Conservation (phyloP, 2,113 vertebrate genomes). For the Otolemur garnettii region DNA sequence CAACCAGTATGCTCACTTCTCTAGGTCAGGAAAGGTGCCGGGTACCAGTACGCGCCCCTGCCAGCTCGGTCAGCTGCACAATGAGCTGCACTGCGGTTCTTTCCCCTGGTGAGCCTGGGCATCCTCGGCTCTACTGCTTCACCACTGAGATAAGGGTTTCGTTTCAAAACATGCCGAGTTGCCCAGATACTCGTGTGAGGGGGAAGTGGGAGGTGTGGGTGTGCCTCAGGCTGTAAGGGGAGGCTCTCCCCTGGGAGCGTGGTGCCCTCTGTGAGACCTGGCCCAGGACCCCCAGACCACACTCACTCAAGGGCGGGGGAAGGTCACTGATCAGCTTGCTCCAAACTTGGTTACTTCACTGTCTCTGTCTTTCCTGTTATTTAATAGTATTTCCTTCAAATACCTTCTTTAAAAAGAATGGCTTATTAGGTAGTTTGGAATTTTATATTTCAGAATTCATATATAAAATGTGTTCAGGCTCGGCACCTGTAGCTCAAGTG, state of each 20-base stretch:
- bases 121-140: no score
- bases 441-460: not conserved
- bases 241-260: fast-evolving
- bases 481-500: no score
- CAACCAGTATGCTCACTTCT: fast-evolving
- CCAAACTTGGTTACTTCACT: not conserved
- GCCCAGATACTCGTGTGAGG: no score
- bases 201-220: fast-evolving
- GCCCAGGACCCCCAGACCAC: fast-evolving
- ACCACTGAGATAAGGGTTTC: no score
- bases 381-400: not conserved
- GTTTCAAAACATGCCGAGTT: no score
- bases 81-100: not conserved
- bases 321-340: not conserved
- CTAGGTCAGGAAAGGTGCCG: fast-evolving
- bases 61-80: no score
- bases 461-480: not conserved
- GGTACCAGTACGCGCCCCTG: no score
- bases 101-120: no score
- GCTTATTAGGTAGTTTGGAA: not conserved
- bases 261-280: fast-evolving
- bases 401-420: not conserved
- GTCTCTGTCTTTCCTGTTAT: not conserved
- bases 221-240: not conserved
- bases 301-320: fast-evolving